These are phyloP conservation scores for Microtus ochrogaster DNA, from an alignment of 2,113 vertebrate species.

Conservation along the genomic window DNA sequence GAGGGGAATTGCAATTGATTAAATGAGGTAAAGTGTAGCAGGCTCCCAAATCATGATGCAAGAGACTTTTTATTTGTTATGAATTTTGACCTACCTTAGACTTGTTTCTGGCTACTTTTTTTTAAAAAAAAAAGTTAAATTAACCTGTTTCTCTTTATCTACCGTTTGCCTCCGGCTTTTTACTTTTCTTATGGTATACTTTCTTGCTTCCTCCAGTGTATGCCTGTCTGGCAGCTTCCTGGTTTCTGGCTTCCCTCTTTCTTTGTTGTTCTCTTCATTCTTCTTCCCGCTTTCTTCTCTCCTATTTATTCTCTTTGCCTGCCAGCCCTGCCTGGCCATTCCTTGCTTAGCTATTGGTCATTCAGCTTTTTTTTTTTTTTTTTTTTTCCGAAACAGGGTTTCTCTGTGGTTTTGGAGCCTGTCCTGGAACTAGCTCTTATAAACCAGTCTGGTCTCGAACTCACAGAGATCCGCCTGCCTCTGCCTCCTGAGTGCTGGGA, in stretches of 20 bases:
- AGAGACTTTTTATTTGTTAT: neutral
- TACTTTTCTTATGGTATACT: neutral
- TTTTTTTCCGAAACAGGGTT: too few relatives aligned
- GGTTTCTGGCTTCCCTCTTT: neutral
- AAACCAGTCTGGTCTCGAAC: too few relatives aligned
- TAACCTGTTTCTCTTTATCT: neutral
- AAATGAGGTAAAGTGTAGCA: neutral
- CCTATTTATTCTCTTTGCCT: neutral
- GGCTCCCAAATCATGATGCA: neutral
- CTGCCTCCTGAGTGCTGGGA: too few relatives aligned
- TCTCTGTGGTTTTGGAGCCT: too few relatives aligned
- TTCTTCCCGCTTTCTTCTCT: neutral
- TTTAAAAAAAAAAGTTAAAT: too few relatives aligned
- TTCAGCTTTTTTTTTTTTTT: neutral
- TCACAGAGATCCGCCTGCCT: too few relatives aligned
- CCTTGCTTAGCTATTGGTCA: neutral
- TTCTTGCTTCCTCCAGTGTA: neutral
- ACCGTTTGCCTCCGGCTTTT: neutral
- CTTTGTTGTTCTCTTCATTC: neutral
- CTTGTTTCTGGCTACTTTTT: neutral
- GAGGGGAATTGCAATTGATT: neutral
- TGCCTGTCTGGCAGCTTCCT: neutral
- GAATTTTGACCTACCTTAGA: neutral
- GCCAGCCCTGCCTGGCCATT: neutral
- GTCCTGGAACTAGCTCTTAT: too few relatives aligned